Evolutionary conservation across 1,140 invertebrate genomes (phyloP).

Genomic region (Drosophila arizonae): DNA sequence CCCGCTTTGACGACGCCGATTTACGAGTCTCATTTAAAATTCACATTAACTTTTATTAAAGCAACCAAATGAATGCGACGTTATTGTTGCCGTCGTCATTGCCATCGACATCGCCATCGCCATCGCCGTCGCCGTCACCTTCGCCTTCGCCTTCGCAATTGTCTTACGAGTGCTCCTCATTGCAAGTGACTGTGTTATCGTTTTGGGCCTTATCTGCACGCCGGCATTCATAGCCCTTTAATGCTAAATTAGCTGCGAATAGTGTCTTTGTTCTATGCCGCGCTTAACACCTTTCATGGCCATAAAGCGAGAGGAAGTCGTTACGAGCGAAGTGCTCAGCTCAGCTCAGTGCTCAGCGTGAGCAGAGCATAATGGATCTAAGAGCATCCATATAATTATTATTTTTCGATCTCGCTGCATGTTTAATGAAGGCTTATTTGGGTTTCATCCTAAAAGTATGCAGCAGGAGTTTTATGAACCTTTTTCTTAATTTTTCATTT

Average conservation of each 20-base stretch:
- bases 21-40: slow-evolving; percentile 68
- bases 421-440: background rate
- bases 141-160: slow-evolving; percentile 27
- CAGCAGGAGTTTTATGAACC: background rate
- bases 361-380: background rate
- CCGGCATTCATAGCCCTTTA: slow-evolving; percentile 50
- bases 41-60: slow-evolving; percentile 71
- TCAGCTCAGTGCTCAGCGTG: too few species aligned
- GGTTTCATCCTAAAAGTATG: slow-evolving; percentile 8
- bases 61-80: slow-evolving; percentile 57
- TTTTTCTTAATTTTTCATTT: background rate
- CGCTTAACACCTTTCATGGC: slow-evolving; percentile 38
- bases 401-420: background rate
- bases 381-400: too few species aligned
- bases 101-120: slow-evolving; percentile 6
- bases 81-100: slow-evolving; percentile 27
- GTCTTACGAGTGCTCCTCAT: slow-evolving; percentile 32
- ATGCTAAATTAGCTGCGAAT: slow-evolving; percentile 59
- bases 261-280: slow-evolving; percentile 48
- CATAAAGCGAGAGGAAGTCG: slow-evolving; percentile 1
- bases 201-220: slow-evolving; percentile 35
- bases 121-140: slow-evolving; percentile 10
- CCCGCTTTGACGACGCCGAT: slow-evolving; percentile 52
- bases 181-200: slow-evolving; percentile 38
- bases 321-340: background rate